Evolutionary conservation across 2,888 invertebrate genomes (phyloP).

Genomic region (Chrysina gloriosa): DNA sequence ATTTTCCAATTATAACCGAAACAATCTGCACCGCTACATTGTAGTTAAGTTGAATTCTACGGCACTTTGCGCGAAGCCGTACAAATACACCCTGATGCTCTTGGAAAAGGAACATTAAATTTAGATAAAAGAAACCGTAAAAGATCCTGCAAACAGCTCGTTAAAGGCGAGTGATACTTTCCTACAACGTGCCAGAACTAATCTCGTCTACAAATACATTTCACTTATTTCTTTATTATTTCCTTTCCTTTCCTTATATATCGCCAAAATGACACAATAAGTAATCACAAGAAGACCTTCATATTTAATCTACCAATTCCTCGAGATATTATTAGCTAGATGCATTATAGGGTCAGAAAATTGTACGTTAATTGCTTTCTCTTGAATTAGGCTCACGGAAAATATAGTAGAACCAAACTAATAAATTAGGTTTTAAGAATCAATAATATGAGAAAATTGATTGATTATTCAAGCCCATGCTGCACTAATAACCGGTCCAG

Average conservation of each 20-base stretch:
- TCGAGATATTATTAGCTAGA: too few relatives aligned
- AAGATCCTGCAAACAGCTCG: conserved; percentile 24
- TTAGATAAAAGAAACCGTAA: conserved; percentile 36
- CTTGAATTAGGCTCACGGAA: too few relatives aligned
- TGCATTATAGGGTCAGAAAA: too few relatives aligned
- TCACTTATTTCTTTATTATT: conserved; percentile 10
- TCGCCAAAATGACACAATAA: not conserved
- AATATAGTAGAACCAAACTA: too few relatives aligned
- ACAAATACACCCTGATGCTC: conserved; percentile 15
- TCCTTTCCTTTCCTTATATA: not conserved
- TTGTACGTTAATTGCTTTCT: too few relatives aligned
- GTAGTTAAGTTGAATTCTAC: conserved; percentile 29
- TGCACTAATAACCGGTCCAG: too few relatives aligned
- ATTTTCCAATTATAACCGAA: conserved; percentile 13
- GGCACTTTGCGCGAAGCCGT: conserved; percentile 33
- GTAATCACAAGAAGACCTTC: not conserved
- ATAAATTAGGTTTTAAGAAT: too few relatives aligned
- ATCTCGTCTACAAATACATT: conserved; percentile 22
- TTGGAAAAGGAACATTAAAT: conserved; percentile 26
- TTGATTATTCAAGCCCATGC: too few relatives aligned
- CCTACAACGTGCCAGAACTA: not conserved
- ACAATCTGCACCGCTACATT: conserved; percentile 27
- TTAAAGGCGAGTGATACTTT: conserved; percentile 22
- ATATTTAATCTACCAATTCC: too few relatives aligned
- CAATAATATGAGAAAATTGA: too few relatives aligned